Conservation (phyloP, 2,888 invertebrate species). For the Trissoscelio sp. region DNA sequence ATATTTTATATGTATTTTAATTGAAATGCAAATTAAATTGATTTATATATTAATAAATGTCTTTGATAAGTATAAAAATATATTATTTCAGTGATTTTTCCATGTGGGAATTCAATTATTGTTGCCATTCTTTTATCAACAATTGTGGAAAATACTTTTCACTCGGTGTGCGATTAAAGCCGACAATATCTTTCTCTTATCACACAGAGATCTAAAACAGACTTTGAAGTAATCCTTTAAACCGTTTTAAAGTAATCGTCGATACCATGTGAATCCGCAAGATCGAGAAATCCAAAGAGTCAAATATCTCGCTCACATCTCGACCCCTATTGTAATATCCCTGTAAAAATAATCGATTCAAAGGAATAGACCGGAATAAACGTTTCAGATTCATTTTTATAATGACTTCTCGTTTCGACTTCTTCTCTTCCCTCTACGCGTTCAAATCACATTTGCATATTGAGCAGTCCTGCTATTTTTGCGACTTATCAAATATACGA, state of each 20-base stretch:
- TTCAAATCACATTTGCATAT: conserved; percentile 21
- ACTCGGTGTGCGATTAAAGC: conserved; percentile 36
- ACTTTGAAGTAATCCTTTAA: conserved; percentile 46
- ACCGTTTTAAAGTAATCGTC: conserved; percentile 40
- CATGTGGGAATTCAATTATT: conserved; percentile 20
- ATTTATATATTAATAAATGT: too few relatives aligned
- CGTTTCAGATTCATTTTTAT: conserved; percentile 36
- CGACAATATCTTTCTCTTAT: conserved; percentile 29
- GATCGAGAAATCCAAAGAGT: conserved; percentile 23
- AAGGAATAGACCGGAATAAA: conserved; percentile 22
- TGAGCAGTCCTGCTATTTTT: conserved; percentile 25
- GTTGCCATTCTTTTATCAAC: conserved; percentile 10
- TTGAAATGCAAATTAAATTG: too few relatives aligned
- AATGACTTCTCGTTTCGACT: conserved; percentile 26
- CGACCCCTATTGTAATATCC: conserved; percentile 4
- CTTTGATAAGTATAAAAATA: too few relatives aligned
- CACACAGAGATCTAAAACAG: conserved; percentile 36
- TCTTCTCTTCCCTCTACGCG: neutral
- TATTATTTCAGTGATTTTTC: too few relatives aligned
- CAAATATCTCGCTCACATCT: conserved; percentile 27
- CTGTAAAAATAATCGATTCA: conserved; percentile 34
- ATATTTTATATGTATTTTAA: too few relatives aligned
- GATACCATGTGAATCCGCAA: conserved; percentile 28
- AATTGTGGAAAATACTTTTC: conserved; percentile 29
- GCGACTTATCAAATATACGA: conserved; percentile 21